Evolutionary conservation across 2,888 invertebrate genomes (phyloP), one percentile per base, ranked within the genome.

Genomic region (Acrobasis consociella): DNA sequence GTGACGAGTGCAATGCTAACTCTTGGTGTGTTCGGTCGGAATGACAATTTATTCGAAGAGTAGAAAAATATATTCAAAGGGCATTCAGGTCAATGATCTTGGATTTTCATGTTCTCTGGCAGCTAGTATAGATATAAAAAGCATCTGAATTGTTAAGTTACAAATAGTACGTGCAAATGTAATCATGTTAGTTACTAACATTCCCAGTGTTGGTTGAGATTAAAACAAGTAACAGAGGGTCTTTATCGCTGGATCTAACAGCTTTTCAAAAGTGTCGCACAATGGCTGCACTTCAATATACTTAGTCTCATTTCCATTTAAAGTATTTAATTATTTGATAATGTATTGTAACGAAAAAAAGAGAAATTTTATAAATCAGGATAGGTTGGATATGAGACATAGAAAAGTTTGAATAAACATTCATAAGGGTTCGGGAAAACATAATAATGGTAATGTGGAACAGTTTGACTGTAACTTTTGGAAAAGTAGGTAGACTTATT

Each of bases 221-320:
- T 70, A 75, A 72, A 79, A 75, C 72, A 68, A 81, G 89, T 91
- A 91, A 91, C 91, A 86, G 80, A 85, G 89, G 91, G 86, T 88
- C 90, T 91, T 90, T 83, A 87, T 87, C 90, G 88, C 87, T 87
- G 76, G 69, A 65, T 71, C 15, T 70, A 72, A 66, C 76, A 77
- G 77, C 77, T 75, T 73, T 62, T 62, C 13, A 52, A 50, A 16
- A 51, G 39, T 55, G 59, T 55, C 55, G 50, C 15, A 9, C 15
- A 62, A 61, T 39, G 8, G 22, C 13, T 56, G 2, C 13, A 22
- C 52, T 52, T 31, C 22, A 10, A 50, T 9, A 17, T 15, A n/a
- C n/a, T n/a, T n/a, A 38, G 13, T 52, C 22, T 52, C 31, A 52
- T 52, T 52, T 31, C 31, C 52, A 22, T 52, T n/a, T 50, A n/a